Percentiles rank a stretch among this genome's conserved stretches.
These are phyloP conservation scores for Sinocyclocheilus anophthalmus DNA, from an alignment of 2,113 vertebrate genomes.

Conservation along the genomic window DNA sequence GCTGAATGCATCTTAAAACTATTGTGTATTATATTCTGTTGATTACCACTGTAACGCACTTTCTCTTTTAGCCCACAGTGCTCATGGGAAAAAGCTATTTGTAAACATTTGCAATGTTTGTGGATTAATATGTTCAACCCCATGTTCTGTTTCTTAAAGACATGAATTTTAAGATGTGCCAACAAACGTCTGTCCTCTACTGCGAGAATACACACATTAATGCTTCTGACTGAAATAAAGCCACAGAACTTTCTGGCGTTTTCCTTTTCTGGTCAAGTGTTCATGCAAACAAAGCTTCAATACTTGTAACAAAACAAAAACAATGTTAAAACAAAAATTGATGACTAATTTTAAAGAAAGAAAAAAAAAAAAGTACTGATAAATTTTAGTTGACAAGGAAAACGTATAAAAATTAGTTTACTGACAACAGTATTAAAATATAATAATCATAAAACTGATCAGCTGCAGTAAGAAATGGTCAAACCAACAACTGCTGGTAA, in stretches of 20 bases:
- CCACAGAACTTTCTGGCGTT: not conserved
- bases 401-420: constrained; percentile 11
- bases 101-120: not conserved
- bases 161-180: not conserved
- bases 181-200: not conserved
- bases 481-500: constrained; percentile 76
- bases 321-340: constrained; percentile 16
- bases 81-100: not conserved
- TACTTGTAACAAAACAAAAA: not conserved
- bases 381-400: constrained; percentile 40
- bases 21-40: not conserved
- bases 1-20: not conserved
- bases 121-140: no score
- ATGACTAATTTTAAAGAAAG: not conserved
- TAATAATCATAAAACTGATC: constrained; percentile 65
- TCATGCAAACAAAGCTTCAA: constrained; percentile 22
- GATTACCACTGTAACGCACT: not conserved
- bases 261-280: not conserved
- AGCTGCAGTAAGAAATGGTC: constrained; percentile 69
- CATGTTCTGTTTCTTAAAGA: not conserved
- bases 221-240: not conserved
- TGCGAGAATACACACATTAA: not conserved
- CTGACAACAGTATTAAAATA: not conserved
- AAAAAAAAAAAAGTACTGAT: not conserved
- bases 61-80: not conserved